phyloP scores from a whole-genome alignment of 2,797 vertebrate genomes.

The Jordanella pulchra region DNA sequence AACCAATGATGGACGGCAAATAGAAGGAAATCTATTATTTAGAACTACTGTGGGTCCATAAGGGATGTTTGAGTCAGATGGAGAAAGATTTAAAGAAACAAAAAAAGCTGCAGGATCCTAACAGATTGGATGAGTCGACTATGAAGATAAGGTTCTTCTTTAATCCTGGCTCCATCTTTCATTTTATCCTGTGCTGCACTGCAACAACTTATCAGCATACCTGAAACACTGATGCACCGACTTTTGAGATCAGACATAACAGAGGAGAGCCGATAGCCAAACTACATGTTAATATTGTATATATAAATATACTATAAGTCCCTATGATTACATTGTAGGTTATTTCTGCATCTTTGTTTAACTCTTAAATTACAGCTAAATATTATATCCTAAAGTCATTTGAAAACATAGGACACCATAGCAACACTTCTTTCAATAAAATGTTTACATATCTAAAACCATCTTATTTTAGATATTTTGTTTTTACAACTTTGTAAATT shows the following conservation, averaged over 20 bases:
- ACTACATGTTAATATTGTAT: background rate
- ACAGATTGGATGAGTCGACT: background rate
- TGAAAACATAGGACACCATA: too few species aligned
- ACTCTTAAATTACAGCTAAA: too few species aligned
- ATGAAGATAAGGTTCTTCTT: conserved; percentile 22
- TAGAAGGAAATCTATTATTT: conserved; percentile 68
- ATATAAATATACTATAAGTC: background rate
- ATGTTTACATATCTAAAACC: too few species aligned
- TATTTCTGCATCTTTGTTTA: background rate
- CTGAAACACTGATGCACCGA: conserved; percentile 4
- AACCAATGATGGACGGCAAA: conserved; percentile 62
- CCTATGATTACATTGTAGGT: background rate
- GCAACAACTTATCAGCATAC: conserved; percentile 6
- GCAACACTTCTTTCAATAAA: too few species aligned
- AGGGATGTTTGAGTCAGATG: conserved; percentile 48
- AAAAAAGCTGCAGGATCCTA: conserved; percentile 25
- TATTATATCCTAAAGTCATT: too few species aligned
- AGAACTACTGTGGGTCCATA: conserved; percentile 36
- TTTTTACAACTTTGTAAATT: too few species aligned
- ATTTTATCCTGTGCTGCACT: conserved; percentile 26
- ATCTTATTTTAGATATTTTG: too few species aligned
- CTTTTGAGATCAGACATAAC: conserved; percentile 24
- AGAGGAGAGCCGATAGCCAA: conserved; percentile 1
- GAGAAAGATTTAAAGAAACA: conserved; percentile 26
- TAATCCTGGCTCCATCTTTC: conserved; percentile 16